Conservation (phyloP, 2,113 vertebrate genomes). For the Semnornis frantzii region DNA sequence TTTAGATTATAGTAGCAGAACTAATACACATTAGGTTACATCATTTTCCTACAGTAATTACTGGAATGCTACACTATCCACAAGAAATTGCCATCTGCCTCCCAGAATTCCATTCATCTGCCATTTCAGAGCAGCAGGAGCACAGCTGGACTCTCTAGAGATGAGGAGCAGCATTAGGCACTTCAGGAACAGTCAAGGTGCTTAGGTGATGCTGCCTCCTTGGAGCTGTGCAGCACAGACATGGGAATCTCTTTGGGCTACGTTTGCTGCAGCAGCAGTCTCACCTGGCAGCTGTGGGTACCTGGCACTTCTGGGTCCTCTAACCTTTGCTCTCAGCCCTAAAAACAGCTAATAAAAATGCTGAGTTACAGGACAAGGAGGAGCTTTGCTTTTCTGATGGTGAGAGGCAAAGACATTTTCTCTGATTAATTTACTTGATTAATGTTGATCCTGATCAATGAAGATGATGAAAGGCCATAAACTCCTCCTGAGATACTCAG, state of each 20-base stretch:
- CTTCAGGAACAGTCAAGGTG: neutral
- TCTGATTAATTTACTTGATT: slow-evolving; percentile 37
- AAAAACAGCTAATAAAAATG: neutral
- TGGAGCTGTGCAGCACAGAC: neutral
- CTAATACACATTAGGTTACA: slow-evolving; percentile 50
- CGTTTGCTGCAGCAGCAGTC: neutral
- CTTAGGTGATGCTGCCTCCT: neutral
- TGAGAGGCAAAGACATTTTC: neutral
- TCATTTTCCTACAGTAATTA: slow-evolving; percentile 64
- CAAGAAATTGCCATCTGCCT: slow-evolving; percentile 57
- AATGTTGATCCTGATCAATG: slow-evolving; percentile 21
- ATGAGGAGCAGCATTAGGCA: neutral
- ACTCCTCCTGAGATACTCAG: slow-evolving; percentile 1
- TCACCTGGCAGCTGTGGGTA: neutral
- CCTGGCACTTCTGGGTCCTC: neutral
- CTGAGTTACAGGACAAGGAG: neutral
- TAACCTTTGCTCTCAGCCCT: neutral
- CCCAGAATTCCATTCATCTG: slow-evolving; percentile 30
- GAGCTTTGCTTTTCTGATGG: neutral
- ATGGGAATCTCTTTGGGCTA: neutral
- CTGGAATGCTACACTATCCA: slow-evolving; percentile 44
- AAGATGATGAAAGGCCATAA: slow-evolving; percentile 41
- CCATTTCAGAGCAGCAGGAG: slow-evolving; percentile 12
- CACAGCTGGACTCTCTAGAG: slow-evolving; percentile 25
- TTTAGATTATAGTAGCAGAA: slow-evolving; percentile 51